Percentiles rank a stretch among this genome's conserved stretches.
Conservation (phyloP, 2,113 vertebrate genomes). For the Alouatta palliata region DNA sequence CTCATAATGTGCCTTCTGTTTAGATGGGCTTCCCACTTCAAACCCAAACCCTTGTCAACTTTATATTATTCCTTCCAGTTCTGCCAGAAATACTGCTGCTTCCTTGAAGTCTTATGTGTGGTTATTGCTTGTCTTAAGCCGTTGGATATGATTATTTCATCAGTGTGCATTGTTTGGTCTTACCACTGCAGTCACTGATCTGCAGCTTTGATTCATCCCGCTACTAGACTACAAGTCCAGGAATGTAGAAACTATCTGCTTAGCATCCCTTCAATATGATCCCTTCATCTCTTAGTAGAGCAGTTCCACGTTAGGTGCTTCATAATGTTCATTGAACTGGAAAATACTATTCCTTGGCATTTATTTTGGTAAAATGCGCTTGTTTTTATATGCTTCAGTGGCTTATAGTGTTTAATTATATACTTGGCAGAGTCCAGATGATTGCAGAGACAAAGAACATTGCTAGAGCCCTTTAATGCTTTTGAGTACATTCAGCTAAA, state of each 20-base stretch:
- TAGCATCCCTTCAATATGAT: not conserved
- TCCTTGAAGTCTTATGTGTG: not conserved
- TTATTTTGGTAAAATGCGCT: conserved; percentile 12
- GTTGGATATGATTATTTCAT: not conserved
- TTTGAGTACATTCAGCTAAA: conserved; percentile 42
- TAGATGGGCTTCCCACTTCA: not conserved
- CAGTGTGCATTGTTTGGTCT: not conserved
- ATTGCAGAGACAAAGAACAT: not conserved
- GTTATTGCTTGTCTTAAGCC: not conserved
- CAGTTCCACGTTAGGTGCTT: not conserved
- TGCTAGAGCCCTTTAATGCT: not conserved
- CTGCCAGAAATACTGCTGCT: not conserved
- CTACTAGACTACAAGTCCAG: not conserved
- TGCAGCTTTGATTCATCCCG: not conserved
- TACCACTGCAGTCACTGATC: not conserved
- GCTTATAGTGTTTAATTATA: not conserved
- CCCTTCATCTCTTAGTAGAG: not conserved
- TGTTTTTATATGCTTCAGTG: not conserved
- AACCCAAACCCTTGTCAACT: not conserved
- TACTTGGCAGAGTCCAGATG: not conserved
- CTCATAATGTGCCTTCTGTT: not conserved
- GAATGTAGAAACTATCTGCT: not conserved
- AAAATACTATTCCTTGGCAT: not conserved
- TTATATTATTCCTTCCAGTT: not conserved
- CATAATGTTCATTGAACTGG: not conserved